phyloP scores from a whole-genome alignment of 2,113 vertebrate genomes.

The Ceyx margarethae region DNA sequence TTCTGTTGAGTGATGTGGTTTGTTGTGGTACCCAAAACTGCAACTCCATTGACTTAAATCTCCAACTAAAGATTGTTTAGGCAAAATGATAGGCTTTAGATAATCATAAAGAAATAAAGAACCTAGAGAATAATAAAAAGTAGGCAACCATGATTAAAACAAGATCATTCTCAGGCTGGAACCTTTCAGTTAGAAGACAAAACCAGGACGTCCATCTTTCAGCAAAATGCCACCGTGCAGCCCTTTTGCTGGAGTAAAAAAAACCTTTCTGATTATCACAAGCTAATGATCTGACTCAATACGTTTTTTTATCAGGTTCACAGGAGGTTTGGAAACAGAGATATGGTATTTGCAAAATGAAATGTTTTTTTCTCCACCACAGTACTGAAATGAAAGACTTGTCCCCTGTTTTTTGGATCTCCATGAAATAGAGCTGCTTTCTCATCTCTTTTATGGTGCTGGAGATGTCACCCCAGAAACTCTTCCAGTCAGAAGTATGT shows the following conservation, averaged over 20 bases:
- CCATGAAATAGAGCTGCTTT: not conserved
- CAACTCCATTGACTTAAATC: not conserved
- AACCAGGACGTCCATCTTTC: not conserved
- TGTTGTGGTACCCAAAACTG: not conserved
- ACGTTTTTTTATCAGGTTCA: not conserved
- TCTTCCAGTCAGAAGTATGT: not conserved
- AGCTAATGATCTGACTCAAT: not conserved
- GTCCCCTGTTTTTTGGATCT: not conserved
- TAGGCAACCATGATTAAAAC: too few relatives aligned
- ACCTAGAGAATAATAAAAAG: too few relatives aligned
- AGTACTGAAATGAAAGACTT: not conserved
- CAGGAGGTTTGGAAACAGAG: not conserved
- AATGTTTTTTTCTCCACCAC: not conserved
- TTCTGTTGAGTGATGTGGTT: not conserved
- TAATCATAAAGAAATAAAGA: not conserved
- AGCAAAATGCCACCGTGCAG: not conserved
- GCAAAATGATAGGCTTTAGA: not conserved
- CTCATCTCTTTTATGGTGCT: not conserved
- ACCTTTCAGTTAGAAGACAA: not conserved
- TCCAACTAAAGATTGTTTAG: not conserved
- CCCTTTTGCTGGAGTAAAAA: not conserved
- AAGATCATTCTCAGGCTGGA: not conserved
- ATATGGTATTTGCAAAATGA: not conserved
- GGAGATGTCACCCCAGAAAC: not conserved
- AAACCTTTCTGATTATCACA: not conserved